These are phyloP conservation scores for Pheosia gnoma DNA, from an alignment of 2,888 invertebrate species.

Conservation along the genomic window DNA sequence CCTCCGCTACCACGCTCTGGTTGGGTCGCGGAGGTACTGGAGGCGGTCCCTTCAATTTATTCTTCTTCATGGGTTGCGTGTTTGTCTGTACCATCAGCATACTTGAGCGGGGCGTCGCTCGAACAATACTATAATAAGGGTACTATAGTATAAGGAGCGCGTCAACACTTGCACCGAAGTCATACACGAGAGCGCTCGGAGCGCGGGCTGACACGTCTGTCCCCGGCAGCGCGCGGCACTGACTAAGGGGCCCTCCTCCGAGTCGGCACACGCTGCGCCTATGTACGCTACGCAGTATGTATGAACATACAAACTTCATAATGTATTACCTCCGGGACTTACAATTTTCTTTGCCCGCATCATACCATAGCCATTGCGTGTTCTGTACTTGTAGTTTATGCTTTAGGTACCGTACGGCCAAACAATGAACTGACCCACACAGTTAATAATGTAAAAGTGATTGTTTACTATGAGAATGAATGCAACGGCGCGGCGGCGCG, in stretches of 20 bases:
- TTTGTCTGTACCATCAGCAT: constrained; percentile 84
- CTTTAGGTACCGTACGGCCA: constrained; percentile 34
- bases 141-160: constrained; percentile 80
- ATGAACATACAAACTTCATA: constrained; percentile 16
- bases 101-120: constrained; percentile 72
- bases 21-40: constrained; percentile 93
- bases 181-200: constrained; percentile 63
- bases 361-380: constrained; percentile 33
- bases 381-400: constrained; percentile 33
- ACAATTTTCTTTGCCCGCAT: constrained; percentile 31
- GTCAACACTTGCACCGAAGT: constrained; percentile 61
- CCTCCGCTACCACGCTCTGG: constrained; percentile 88
- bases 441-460: constrained; percentile 63
- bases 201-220: constrained; percentile 61
- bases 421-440: constrained; percentile 66
- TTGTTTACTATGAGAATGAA: constrained; percentile 71
- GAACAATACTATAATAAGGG: constrained; percentile 76
- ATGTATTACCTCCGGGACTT: constrained; percentile 25
- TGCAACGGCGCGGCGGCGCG: constrained; percentile 48
- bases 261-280: constrained; percentile 26
- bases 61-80: constrained; percentile 81
- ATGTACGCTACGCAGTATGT: constrained; percentile 16
- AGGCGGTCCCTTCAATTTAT: constrained; percentile 86
- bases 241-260: constrained; percentile 51
- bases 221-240: constrained; percentile 66